Conservation (phyloP, 2,113 vertebrate species). For the Tyto alba region DNA sequence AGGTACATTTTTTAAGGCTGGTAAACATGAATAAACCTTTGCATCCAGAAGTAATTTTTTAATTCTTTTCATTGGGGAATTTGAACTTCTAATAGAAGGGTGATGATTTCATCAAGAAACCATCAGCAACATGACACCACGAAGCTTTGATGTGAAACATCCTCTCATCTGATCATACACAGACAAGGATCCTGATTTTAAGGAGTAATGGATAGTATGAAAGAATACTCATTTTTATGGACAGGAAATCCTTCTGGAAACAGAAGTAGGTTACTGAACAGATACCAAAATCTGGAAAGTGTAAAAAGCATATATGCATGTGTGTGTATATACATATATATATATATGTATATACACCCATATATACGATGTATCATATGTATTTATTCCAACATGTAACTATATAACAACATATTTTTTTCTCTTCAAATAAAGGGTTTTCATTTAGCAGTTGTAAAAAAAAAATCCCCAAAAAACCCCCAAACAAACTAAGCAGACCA, state of each 20-base stretch:
- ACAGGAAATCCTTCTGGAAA: constrained; percentile 68
- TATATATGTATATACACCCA: not conserved
- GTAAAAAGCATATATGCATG: not conserved
- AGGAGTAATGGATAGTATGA: constrained; percentile 26
- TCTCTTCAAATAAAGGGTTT: constrained; percentile 53
- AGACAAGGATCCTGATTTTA: constrained; percentile 44
- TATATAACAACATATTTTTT: constrained; percentile 11
- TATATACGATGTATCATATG: not conserved
- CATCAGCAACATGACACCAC: not conserved
- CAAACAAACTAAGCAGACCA: constrained; percentile 36
- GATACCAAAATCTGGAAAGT: constrained; percentile 21
- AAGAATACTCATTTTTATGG: constrained; percentile 41
- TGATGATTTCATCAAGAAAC: not conserved
- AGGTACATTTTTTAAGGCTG: constrained; percentile 57
- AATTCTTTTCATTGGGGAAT: not conserved
- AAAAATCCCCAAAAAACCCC: constrained; percentile 1
- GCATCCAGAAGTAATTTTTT: constrained; percentile 70
- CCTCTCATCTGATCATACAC: constrained; percentile 18
- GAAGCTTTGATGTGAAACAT: constrained; percentile 38
- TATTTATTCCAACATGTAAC: constrained; percentile 42
- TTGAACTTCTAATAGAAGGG: constrained; percentile 2
- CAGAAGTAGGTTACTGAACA: constrained; percentile 45
- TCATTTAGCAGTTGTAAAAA: constrained; percentile 62
- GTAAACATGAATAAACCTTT: constrained; percentile 56
- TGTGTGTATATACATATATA: not conserved